Conservation (phyloP, 2,797 vertebrate species). For the Poeciliopsis paucimaculata region DNA sequence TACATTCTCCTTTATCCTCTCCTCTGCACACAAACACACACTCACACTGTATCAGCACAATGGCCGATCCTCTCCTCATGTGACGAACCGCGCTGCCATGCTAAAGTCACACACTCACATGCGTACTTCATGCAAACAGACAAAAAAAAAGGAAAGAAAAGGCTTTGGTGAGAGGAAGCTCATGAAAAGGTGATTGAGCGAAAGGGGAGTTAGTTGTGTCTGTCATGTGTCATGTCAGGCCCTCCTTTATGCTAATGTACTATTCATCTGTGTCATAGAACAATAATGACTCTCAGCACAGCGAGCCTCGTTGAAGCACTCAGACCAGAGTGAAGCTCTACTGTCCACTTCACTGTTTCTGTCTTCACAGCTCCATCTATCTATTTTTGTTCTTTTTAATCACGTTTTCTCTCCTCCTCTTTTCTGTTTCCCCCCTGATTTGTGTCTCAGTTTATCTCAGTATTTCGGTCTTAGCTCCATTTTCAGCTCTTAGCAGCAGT, state of each 20-base stretch:
- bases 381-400: conserved; percentile 3
- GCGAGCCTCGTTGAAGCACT: conserved; percentile 54
- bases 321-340: conserved; percentile 37
- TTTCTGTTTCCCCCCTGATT: conserved; percentile 7
- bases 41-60: conserved; percentile 43
- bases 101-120: conserved; percentile 39
- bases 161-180: conserved; percentile 24
- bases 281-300: conserved; percentile 63
- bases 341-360: conserved; percentile 36
- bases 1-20: conserved; percentile 71
- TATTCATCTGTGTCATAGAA: conserved; percentile 69
- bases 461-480: not conserved
- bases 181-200: conserved; percentile 41
- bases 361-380: conserved; percentile 1
- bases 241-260: conserved; percentile 68
- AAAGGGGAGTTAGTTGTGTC: conserved; percentile 43
- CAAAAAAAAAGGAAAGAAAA: conserved; percentile 32
- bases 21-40: conserved; percentile 28
- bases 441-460: not conserved
- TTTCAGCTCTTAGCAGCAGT: not conserved
- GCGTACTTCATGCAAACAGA: conserved; percentile 29
- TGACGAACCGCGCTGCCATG: conserved; percentile 36
- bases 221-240: conserved; percentile 59
- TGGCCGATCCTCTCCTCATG: conserved; percentile 42
- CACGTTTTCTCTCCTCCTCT: conserved; percentile 3